Conservation (phyloP, 2,113 vertebrate species). For the Neotoma lepida region DNA sequence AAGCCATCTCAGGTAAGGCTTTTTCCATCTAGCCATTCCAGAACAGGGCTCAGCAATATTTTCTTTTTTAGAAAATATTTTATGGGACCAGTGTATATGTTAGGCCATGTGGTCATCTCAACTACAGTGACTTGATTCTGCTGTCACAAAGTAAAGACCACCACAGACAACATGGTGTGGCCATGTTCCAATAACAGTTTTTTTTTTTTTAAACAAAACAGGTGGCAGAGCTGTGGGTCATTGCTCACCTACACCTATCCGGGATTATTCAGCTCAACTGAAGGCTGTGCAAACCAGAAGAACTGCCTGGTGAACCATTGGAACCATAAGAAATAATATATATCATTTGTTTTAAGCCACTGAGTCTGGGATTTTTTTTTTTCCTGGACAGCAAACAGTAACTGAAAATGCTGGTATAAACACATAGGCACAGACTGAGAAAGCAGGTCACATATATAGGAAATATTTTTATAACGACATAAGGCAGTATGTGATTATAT, state of each 20-base stretch:
- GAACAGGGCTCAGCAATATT: not conserved
- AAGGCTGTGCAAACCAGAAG: not conserved
- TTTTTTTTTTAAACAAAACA: not conserved
- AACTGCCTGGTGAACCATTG: not conserved
- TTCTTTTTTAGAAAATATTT: not conserved
- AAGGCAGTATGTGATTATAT: not conserved
- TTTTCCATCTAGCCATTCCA: not conserved
- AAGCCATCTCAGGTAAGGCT: not conserved
- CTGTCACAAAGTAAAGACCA: not conserved
- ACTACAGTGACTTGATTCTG: not conserved
- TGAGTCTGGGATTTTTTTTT: not conserved
- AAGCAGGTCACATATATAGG: not conserved
- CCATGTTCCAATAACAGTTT: not conserved
- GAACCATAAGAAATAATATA: conserved; percentile 20
- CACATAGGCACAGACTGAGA: not conserved
- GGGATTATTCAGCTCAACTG: not conserved
- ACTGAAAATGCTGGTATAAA: conserved; percentile 4
- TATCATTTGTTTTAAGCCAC: not conserved
- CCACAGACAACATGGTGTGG: not conserved
- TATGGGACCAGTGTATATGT: not conserved
- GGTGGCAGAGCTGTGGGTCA: not conserved
- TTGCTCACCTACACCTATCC: not conserved
- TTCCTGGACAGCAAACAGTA: not conserved
- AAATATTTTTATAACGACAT: not conserved
- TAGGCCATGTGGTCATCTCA: not conserved